These are phyloP conservation scores for Chloroclystis v-ata DNA, from an alignment of 2,888 invertebrate species.

Conservation along the genomic window DNA sequence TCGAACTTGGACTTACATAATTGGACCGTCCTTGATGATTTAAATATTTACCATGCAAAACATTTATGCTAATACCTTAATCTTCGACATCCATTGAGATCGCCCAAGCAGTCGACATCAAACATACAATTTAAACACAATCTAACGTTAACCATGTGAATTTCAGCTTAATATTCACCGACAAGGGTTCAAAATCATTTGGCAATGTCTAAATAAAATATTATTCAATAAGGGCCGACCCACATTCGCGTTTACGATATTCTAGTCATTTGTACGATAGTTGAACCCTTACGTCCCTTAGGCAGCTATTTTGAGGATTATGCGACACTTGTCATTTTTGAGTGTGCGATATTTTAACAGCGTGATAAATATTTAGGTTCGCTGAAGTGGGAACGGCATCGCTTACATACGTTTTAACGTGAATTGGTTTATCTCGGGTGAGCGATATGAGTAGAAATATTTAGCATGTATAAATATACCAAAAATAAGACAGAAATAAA, in stretches of 20 bases:
- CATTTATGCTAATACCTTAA: too few relatives aligned
- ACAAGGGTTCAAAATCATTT: constrained; percentile 4
- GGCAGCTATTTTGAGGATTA: constrained; percentile 10
- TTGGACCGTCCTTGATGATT: too few relatives aligned
- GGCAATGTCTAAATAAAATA: constrained; percentile 14
- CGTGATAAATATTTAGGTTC: constrained; percentile 5
- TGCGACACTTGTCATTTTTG: constrained; percentile 14
- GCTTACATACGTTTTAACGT: too few relatives aligned
- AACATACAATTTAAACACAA: not conserved
- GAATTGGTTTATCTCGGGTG: not conserved
- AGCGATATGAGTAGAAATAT: too few relatives aligned
- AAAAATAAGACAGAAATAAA: too few relatives aligned
- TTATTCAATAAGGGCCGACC: constrained; percentile 18
- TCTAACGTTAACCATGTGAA: not conserved
- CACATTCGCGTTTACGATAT: constrained; percentile 11
- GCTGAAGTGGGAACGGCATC: not conserved
- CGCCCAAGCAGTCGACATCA: too few relatives aligned
- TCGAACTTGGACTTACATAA: too few relatives aligned
- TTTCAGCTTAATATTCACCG: not conserved
- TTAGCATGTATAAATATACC: too few relatives aligned
- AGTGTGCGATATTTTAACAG: constrained; percentile 10
- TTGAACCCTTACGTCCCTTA: constrained; percentile 11
- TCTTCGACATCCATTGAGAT: too few relatives aligned
- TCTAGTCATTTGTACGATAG: constrained; percentile 16
- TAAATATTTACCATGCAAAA: too few relatives aligned